Base-by-base conservation (phyloP, 1,140 invertebrate genomes). In the Cydia amplana region DNA sequence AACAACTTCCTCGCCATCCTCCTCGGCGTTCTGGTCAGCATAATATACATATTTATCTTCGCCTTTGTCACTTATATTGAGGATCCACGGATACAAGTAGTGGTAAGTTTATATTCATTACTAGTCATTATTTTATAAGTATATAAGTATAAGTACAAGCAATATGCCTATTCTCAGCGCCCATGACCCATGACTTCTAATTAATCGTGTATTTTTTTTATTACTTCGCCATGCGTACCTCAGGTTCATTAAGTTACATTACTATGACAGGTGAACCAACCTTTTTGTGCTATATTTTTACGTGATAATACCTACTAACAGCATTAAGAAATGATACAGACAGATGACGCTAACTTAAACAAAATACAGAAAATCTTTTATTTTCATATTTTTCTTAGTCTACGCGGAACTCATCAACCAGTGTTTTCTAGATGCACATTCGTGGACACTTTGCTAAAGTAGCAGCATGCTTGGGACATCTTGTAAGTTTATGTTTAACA, bases 1-100 rank as follows among this genome's bases (percentile, higher is more conserved):
- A 94, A 95, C 81, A 95, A 96, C 84, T 93, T 94, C 70, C 91
- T 96, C 73, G 95, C 95, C 1, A 93, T 95, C 28, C 84, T 95
- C 28, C 85, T 96, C 49, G 96, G 96, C 3, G 67, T 94, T 0
- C 85, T 95, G 0, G 94, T 96, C 0, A 96, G 96, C 20, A 46
- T 94, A 1, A 93, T 94, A 63, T 95, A 97, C 80, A 85, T 97
- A 7, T 85, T 95, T 0, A 94, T 95, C 32, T 93, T 95, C 16
- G 93, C 93, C 9, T 93, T 96, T 65, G 92, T 96, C 63, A 96
- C 96, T 4, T 96, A 97, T 81, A 83, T 89, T 46, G 86, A 90
- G 40, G 87, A 93, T 55, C 83, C 89, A n/a, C 72, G 85, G 23
- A 80, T 87, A 4, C 79, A 88, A 86, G 83, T 84, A 49, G 82